phyloP scores from a whole-genome alignment of 53 echinoderm and acorn worm species.

The Patiria pectinifera region DNA sequence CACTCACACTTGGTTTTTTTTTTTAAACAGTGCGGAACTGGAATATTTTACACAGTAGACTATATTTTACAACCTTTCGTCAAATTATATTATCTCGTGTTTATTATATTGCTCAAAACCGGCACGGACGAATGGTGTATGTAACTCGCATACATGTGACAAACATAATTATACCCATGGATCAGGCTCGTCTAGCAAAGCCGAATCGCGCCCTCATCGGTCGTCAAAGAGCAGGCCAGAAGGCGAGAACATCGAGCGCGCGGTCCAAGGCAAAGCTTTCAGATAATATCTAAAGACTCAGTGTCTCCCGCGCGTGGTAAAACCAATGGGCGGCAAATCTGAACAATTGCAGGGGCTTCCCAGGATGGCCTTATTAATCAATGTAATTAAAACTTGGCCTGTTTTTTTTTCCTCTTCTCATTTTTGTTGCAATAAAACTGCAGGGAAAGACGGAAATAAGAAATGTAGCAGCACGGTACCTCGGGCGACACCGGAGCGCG shows the following conservation, averaged over 20 bases:
- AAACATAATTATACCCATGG: not conserved
- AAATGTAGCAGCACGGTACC: conserved; percentile 44
- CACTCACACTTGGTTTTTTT: no score
- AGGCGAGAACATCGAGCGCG: no score
- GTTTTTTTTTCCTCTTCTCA: not conserved
- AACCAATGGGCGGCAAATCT: conserved; percentile 30
- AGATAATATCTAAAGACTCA: not conserved
- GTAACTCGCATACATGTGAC: no score
- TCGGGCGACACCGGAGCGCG: conserved; percentile 29
- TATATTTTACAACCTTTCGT: no score
- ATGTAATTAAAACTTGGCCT: conserved; percentile 53
- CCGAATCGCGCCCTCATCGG: conserved; percentile 30
- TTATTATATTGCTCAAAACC: no score
- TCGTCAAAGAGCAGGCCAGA: not conserved
- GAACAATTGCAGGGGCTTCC: conserved; percentile 15
- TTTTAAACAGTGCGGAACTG: no score
- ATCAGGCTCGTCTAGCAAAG: not conserved
- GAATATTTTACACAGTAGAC: no score
- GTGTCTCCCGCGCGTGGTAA: not conserved
- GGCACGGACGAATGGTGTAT: no score
- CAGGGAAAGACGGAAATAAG: not conserved
- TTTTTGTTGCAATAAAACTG: not conserved
- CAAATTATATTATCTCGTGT: no score
- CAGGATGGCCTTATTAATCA: conserved; percentile 45
- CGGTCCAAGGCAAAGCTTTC: no score